phyloP scores from a whole-genome alignment of 2,797 vertebrate genomes.

The Eurystomus glaucurus region DNA sequence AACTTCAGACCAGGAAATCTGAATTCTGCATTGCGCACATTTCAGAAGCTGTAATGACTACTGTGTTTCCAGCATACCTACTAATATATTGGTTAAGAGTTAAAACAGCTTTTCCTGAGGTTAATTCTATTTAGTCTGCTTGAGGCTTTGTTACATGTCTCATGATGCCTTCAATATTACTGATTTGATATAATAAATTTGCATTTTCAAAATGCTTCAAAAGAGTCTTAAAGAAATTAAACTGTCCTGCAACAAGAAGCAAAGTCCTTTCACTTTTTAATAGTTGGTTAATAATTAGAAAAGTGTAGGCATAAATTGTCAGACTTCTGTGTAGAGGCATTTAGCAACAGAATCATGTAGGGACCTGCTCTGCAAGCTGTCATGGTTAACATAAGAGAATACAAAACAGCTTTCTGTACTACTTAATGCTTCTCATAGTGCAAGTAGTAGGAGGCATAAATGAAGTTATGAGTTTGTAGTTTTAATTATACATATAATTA shows the following conservation, averaged over 20 bases:
- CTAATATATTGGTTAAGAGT: neutral
- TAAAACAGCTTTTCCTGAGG: neutral
- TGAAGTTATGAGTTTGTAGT: neutral
- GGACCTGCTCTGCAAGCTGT: conserved; percentile 10
- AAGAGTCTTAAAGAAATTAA: neutral
- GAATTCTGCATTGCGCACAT: neutral
- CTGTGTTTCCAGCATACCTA: neutral
- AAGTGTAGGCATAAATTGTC: conserved; percentile 32
- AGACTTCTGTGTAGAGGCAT: neutral
- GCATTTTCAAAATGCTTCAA: neutral
- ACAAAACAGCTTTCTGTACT: neutral
- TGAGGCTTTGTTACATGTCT: neutral
- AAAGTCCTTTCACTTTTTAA: neutral
- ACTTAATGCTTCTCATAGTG: neutral
- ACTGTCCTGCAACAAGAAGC: neutral
- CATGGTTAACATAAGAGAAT: neutral
- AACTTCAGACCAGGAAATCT: neutral
- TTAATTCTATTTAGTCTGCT: neutral
- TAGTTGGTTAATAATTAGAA: neutral
- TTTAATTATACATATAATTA: conserved; percentile 8
- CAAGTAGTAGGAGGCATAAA: conserved; percentile 41
- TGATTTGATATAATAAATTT: neutral
- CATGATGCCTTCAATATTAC: neutral
- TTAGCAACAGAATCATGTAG: neutral
- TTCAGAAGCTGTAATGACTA: neutral